Evolutionary conservation across 2,888 invertebrate genomes (phyloP).

Genomic region (Hofmannophila pseudospretella): DNA sequence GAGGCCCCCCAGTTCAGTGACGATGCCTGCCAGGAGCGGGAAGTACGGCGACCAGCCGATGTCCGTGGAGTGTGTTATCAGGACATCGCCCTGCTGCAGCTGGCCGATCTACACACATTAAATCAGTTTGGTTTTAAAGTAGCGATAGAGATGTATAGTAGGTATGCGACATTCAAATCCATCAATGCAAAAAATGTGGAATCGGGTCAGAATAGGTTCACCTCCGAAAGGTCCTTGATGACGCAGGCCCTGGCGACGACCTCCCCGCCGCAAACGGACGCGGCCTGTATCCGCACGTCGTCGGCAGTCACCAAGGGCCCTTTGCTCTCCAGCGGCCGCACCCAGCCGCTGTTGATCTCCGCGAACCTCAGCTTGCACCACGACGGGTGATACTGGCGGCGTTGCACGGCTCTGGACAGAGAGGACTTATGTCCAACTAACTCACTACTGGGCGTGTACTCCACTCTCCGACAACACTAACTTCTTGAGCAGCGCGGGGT

Average conservation of each 20-base stretch:
- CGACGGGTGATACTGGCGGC: conserved; percentile 77
- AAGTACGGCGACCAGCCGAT: conserved; percentile 93
- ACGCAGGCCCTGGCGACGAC: conserved; percentile 85
- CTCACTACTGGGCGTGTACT: too few relatives aligned
- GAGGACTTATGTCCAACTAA: too few relatives aligned
- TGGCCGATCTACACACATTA: conserved; percentile 47
- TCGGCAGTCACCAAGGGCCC: conserved; percentile 31
- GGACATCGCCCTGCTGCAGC: conserved; percentile 81
- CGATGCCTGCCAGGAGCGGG: conserved; percentile 85
- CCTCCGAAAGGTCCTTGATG: conserved; percentile 81
- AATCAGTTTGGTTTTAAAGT: too few relatives aligned
- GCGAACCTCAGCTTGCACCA: conserved; percentile 81
- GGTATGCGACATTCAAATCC: too few relatives aligned
- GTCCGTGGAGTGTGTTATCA: conserved; percentile 87
- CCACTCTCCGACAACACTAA: too few relatives aligned
- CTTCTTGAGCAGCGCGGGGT: conserved; percentile 79
- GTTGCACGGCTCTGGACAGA: conserved; percentile 82
- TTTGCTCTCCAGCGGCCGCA: conserved; percentile 35
- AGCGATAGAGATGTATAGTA: too few relatives aligned
- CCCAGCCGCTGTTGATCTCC: conserved; percentile 75
- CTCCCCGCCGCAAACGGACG: conserved; percentile 84
- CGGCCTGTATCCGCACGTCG: conserved; percentile 71
- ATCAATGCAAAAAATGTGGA: too few relatives aligned
- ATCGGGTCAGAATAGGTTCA: conserved; percentile 31
- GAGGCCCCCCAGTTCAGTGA: conserved; percentile 89